Conservation (phyloP, 2,888 invertebrate genomes). For the Nomada goodeniana region DNA sequence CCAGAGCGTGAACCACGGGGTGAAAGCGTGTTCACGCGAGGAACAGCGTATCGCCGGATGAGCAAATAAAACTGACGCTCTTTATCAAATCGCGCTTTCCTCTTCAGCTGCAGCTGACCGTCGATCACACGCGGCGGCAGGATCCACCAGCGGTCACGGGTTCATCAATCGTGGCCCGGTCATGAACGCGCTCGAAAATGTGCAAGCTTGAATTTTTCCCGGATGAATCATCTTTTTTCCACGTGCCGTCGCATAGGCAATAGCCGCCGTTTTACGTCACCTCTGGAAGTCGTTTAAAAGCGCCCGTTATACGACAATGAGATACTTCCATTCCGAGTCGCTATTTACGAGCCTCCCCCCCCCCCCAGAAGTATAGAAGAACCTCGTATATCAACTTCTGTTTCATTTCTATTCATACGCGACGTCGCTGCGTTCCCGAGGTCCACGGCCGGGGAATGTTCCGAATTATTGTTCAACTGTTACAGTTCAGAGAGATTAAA, state of each 20-base stretch:
- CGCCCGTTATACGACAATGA: conserved; percentile 39
- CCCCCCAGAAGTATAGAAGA: conserved; percentile 10
- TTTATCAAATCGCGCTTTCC: conserved; percentile 69
- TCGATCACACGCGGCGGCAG: conserved; percentile 67
- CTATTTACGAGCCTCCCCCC: conserved; percentile 43
- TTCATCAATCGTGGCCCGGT: conserved; percentile 65
- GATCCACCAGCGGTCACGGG: conserved; percentile 60
- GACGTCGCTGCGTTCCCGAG: conserved; percentile 12
- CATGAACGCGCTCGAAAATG: conserved; percentile 64
- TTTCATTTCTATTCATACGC: conserved; percentile 61
- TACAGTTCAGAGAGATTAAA: too few species aligned
- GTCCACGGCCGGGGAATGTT: neutral
- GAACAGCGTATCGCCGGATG: conserved; percentile 58
- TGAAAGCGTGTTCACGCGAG: conserved; percentile 42
- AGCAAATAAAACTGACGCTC: conserved; percentile 68
- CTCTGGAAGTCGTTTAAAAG: conserved; percentile 44
- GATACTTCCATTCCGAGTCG: conserved; percentile 20
- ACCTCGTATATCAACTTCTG: conserved; percentile 51
- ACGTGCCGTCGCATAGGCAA: conserved; percentile 41
- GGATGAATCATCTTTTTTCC: conserved; percentile 68
- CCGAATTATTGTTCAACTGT: neutral
- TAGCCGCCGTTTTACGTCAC: conserved; percentile 50
- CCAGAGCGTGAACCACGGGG: conserved; percentile 9
- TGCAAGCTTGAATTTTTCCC: conserved; percentile 68
- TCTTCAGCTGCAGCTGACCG: conserved; percentile 69